Base-by-base conservation (phyloP, 1,140 invertebrate genomes). In the Papilio helenus region DNA sequence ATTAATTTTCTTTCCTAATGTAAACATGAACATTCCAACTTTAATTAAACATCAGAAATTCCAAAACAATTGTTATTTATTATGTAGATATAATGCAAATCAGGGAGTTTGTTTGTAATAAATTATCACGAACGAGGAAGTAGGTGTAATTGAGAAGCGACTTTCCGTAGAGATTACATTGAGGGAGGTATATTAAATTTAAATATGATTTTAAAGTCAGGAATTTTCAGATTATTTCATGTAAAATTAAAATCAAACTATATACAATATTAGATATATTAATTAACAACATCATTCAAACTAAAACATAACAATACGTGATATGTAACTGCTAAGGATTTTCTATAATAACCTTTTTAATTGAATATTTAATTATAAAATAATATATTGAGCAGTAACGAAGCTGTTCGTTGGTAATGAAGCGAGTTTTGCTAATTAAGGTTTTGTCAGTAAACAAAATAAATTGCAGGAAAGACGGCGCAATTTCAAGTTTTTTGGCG, bases 101-200 rank as follows among this genome's bases (percentile, higher is more conserved):
- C 3, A 34, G 26, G 23, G 20, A 10, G 23, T 26, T 68, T 68
- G 61, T 68, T 68, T 68, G 26, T 18, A 68, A 68, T 68, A 68
- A 68, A 68, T 68, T 68, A 68, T 68, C 61, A 68, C 61, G 61
- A 68, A 68, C 61, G 61, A 68, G 61, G 26, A 68, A 68, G 61
- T 68, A 14, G 61, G 14, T 29, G 61, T 68, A 29, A 68, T 29
- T 68, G 61, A 34, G 61, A 29, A 68, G 23, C 61, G 61, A 68
- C 61, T 34, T 68, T 29, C 26, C 23, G 61, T 68, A 10, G 23
- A 68, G 23, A 26, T 68, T 7, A 68, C 23, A 68, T 3, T 68
- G 55, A 20, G 61, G 26, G 14, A 4, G 10, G 23, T 68, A 34
- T 68, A 29, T 65, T 16, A 20, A 5, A 14, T 23, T 61, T 61